phyloP scores from a whole-genome alignment of 2,888 invertebrate species.

The Lobophora halterata region DNA sequence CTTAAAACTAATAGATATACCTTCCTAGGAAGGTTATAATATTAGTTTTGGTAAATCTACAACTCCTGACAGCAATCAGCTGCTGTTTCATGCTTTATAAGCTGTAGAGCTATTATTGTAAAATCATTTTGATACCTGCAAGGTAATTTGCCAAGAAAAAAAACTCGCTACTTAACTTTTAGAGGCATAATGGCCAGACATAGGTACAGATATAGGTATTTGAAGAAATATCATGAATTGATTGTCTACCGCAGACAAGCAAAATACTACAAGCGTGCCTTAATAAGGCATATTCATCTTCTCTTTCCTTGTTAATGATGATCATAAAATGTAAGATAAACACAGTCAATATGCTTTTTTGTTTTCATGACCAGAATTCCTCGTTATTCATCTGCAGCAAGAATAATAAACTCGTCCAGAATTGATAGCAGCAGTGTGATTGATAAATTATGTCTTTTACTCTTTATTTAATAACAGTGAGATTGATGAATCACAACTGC shows the following conservation, averaged over 20 bases:
- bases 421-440: conserved; percentile 39
- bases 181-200: conserved; percentile 2
- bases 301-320: no score
- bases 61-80: conserved; percentile 4
- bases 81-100: not conserved
- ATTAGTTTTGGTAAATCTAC: conserved; percentile 18
- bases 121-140: no score
- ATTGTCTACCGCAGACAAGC: no score
- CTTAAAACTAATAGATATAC: no score
- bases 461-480: conserved; percentile 25
- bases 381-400: conserved; percentile 18
- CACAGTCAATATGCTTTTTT: no score
- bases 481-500: conserved; percentile 9
- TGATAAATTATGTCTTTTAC: no score
- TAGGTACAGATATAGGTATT: no score
- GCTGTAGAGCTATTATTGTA: not conserved
- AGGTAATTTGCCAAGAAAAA: no score
- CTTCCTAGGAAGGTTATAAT: conserved; percentile 6
- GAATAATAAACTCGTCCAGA: conserved; percentile 36
- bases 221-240: no score
- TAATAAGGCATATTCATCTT: no score
- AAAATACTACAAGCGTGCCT: no score
- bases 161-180: not conserved
- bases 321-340: no score
- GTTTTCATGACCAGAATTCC: not conserved